Base-by-base conservation (phyloP, 2,797 vertebrate species). In the Enteromius thamalakanensis region DNA sequence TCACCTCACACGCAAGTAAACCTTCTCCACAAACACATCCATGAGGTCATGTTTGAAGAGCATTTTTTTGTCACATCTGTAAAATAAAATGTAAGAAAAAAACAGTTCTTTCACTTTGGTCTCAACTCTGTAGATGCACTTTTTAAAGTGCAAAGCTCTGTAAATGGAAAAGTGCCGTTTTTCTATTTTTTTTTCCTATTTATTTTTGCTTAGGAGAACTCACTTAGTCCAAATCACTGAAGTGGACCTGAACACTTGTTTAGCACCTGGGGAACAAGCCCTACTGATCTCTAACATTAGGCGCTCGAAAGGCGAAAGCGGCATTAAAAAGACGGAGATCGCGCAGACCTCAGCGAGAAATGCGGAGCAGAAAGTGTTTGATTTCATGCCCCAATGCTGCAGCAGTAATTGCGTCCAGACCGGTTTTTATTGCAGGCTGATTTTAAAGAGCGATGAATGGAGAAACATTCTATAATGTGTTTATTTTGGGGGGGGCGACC, bases 401-500 rank as follows among this genome's bases (percentile, higher is more conserved):
- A 87, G 94, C 92, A 91, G 95, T 98, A 97, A 98, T 98, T 98
- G 97, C 97, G 96, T 96, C 96, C 97, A 97, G 97, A 94, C 95
- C 94, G 12, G 37, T 96, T 97, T 97, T 96, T 95, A 97, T 97
- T 97, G 94, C 95, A 88, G 96, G 96, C 96, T 97, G 96, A 96
- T 98, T 98, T 98, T 97, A 95, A 95, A 94, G 94, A 96, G 95
- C 95, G 95, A 96, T 95, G 94, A 97, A 98, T 96, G 95, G 87
- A 93, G 95, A 96, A 97, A 96, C 96, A 95, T 96, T 96, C 95
- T 95, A 95, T 96, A 97, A 97, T 96, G 96, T 97, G 96, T 98
- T 98, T 99, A 97, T 97, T 98, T 98, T 95, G 96, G 96, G 95
- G 91, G 42, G 80, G 88, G 92, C 96, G 96, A 97, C 97, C 98